phyloP scores from a whole-genome alignment of 2,888 invertebrate genomes.

The Drosophila nr. fundita region DNA sequence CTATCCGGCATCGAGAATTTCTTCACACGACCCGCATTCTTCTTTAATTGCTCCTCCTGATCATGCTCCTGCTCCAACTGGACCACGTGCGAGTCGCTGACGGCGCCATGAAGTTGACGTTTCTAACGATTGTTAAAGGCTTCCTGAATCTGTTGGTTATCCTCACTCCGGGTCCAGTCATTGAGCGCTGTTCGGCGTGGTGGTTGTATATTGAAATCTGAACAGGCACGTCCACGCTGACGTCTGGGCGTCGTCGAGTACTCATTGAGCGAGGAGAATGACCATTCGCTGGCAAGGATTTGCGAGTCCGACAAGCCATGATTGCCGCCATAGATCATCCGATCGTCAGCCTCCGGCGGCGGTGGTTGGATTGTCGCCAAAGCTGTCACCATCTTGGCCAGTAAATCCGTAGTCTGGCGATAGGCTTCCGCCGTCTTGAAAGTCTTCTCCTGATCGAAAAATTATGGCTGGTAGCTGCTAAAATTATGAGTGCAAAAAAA shows the following conservation, averaged over 20 bases:
- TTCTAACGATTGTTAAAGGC: constrained; percentile 83
- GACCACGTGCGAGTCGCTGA: constrained; percentile 71
- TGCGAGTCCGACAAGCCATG: constrained; percentile 91
- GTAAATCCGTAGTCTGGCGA: constrained; percentile 90
- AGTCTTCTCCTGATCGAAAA: constrained; percentile 91
- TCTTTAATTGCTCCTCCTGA: constrained; percentile 64
- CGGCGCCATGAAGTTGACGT: constrained; percentile 65
- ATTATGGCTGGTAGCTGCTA: constrained; percentile 15
- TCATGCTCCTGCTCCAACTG: constrained; percentile 70
- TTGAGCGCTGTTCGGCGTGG: constrained; percentile 73
- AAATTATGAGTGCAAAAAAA: constrained; percentile 25
- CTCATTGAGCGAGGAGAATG: constrained; percentile 82
- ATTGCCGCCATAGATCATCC: constrained; percentile 85
- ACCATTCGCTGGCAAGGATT: constrained; percentile 91
- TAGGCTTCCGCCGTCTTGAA: constrained; percentile 88
- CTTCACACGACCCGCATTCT: constrained; percentile 65
- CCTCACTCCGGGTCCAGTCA: constrained; percentile 85
- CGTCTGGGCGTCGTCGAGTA: constrained; percentile 78
- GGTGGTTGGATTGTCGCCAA: constrained; percentile 87
- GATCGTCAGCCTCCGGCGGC: constrained; percentile 85
- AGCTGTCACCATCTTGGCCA: constrained; percentile 92
- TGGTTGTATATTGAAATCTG: constrained; percentile 85
- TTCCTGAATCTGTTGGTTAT: constrained; percentile 84
- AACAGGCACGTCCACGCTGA: constrained; percentile 87
- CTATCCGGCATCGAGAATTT: constrained; percentile 84